A percentile compares a stretch with the other conserved stretches of the same genome.
Evolutionary conservation across 2,797 vertebrate genomes (phyloP).

Genomic region (Gymnocypris eckloni): DNA sequence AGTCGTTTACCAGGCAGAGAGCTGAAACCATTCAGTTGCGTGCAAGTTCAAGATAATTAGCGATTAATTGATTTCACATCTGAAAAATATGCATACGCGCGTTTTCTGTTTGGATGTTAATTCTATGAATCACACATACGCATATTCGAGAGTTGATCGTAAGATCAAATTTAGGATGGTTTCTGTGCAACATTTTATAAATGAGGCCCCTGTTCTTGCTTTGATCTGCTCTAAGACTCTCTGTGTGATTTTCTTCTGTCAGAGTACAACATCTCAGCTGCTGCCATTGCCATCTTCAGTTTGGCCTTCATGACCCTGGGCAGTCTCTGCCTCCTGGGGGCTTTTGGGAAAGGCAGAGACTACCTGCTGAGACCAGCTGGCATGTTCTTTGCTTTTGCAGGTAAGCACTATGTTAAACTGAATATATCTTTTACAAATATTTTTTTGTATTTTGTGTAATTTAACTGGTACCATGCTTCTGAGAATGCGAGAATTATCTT

Average conservation of each 20-base stretch:
- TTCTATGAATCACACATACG: too few species aligned
- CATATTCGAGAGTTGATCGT: too few species aligned
- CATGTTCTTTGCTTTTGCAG: slow-evolving; percentile 96
- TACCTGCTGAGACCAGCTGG: slow-evolving; percentile 92
- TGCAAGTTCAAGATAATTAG: too few species aligned
- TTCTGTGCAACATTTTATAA: too few species aligned
- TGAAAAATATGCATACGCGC: too few species aligned
- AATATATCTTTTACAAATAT: background rate
- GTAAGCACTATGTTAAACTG: slow-evolving; percentile 68
- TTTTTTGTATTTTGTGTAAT: background rate
- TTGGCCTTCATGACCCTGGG: slow-evolving; percentile 89
- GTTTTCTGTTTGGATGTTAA: too few species aligned
- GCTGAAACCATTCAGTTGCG: too few species aligned
- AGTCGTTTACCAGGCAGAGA: too few species aligned
- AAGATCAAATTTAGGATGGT: too few species aligned
- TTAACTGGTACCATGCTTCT: background rate
- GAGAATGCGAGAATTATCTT: too few species aligned
- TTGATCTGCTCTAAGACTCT: slow-evolving; percentile 88
- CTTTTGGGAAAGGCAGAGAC: slow-evolving; percentile 87
- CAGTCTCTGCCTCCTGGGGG: slow-evolving; percentile 82
- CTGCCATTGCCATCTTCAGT: slow-evolving; percentile 94
- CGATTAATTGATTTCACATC: too few species aligned
- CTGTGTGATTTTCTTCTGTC: slow-evolving; percentile 86
- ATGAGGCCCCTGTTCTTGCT: background rate
- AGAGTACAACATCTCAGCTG: slow-evolving; percentile 99